Percentiles rank a stretch among this genome's conserved stretches.
Evolutionary conservation across 2,797 vertebrate species (phyloP).

Genomic region (Poeciliopsis gracilis): DNA sequence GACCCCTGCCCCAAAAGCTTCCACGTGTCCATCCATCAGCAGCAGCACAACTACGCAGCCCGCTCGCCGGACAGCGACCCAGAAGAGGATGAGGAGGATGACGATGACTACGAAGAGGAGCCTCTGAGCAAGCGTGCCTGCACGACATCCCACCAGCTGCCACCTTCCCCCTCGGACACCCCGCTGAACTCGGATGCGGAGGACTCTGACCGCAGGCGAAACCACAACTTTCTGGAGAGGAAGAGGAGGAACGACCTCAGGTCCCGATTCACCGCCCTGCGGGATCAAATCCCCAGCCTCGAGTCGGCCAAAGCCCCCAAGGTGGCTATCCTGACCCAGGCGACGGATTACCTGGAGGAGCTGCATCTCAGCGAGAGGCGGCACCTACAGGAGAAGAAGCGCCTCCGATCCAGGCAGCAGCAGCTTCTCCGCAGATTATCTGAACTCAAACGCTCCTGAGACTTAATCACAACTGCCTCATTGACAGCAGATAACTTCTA

Average conservation of each 20-base stretch:
- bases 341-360: constrained; percentile 88
- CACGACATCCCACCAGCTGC: constrained; percentile 39
- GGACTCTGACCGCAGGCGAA: constrained; percentile 90
- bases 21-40: constrained; percentile 93
- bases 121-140: constrained; percentile 71
- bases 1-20: constrained; percentile 94
- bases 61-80: constrained; percentile 86
- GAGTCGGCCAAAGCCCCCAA: constrained; percentile 91
- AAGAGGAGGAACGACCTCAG: constrained; percentile 94
- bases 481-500: constrained; percentile 40
- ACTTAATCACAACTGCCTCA: constrained; percentile 41
- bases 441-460: constrained; percentile 86
- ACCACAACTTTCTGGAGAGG: constrained; percentile 95
- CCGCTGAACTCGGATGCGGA: constrained; percentile 81
- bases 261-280: constrained; percentile 89
- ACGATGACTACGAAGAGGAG: constrained; percentile 57
- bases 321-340: constrained; percentile 94
- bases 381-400: constrained; percentile 87
- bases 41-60: constrained; percentile 97
- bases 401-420: constrained; percentile 83
- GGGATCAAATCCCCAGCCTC: constrained; percentile 90
- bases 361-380: constrained; percentile 84
- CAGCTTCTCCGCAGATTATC: constrained; percentile 87
- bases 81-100: constrained; percentile 57
- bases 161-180: constrained; percentile 70